Conservation (phyloP, 2,888 invertebrate species). For the Dichetophora obliterata region DNA sequence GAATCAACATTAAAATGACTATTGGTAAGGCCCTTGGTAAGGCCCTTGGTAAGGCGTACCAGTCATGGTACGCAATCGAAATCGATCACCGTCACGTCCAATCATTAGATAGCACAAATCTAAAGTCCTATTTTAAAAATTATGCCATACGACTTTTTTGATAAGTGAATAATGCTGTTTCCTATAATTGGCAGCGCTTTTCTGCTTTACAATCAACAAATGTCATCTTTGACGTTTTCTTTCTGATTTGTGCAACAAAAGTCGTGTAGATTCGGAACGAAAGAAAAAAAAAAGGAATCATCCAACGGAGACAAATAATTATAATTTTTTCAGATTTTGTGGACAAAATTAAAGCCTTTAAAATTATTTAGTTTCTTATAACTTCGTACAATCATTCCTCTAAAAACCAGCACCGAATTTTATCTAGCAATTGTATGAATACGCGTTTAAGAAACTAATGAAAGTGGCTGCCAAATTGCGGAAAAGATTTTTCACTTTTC, state of each 20-base stretch:
- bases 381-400: not conserved
- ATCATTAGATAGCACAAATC: too few relatives aligned
- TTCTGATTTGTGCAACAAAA: slow-evolving; percentile 23
- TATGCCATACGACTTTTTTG: too few relatives aligned
- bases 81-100: too few relatives aligned
- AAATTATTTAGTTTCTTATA: not conserved
- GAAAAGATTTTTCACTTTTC: slow-evolving; percentile 20
- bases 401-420: not conserved
- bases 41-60: too few relatives aligned
- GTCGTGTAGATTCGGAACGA: slow-evolving; percentile 3
- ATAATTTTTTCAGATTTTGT: slow-evolving; percentile 10
- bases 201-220: not conserved
- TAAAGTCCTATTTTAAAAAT: too few relatives aligned
- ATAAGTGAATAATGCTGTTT: not conserved
- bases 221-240: slow-evolving; percentile 22
- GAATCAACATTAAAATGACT: too few relatives aligned
- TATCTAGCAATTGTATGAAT: not conserved
- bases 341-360: not conserved
- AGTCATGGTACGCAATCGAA: too few relatives aligned
- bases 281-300: not conserved
- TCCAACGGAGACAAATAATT: not conserved
- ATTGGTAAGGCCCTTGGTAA: too few relatives aligned
- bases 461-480: slow-evolving; percentile 21
- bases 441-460: not conserved
- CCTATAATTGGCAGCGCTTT: not conserved